A percentile compares a stretch with the other conserved stretches of the same genome.
Evolutionary conservation across 1,140 invertebrate species (phyloP).

Genomic region (Achroia grisella): DNA sequence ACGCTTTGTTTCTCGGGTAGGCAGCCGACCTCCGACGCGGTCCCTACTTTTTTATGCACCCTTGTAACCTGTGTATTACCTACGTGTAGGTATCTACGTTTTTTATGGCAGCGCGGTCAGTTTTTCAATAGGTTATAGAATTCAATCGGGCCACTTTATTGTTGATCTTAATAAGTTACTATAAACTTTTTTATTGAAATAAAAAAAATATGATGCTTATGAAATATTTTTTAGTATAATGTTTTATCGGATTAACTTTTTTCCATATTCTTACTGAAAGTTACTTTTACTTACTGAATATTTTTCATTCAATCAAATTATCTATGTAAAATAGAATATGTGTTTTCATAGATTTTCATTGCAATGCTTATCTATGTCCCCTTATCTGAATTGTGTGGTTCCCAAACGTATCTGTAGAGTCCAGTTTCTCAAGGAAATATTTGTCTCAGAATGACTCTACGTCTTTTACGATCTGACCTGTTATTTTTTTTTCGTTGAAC

Average conservation of each 20-base stretch:
- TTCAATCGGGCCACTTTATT: slow-evolving; percentile 66
- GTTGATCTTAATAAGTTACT: slow-evolving; percentile 22
- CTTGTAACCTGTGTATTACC: slow-evolving; percentile 71
- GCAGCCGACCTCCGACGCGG: slow-evolving; percentile 69
- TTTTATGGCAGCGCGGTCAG: slow-evolving; percentile 68
- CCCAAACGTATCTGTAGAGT: not conserved
- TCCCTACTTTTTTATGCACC: slow-evolving; percentile 70
- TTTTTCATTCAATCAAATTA: no score
- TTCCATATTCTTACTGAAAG: no score
- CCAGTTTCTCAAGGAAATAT: slow-evolving; percentile 28
- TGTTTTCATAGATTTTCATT: no score
- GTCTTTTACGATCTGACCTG: slow-evolving; percentile 68
- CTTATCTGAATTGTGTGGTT: slow-evolving; percentile 1
- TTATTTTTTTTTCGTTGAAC: slow-evolving; percentile 67
- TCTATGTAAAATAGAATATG: no score
- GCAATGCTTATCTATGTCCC: no score
- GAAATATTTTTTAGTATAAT: no score
- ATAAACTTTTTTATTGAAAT: no score
- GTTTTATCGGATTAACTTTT: no score
- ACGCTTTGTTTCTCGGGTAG: slow-evolving; percentile 72
- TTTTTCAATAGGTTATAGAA: slow-evolving; percentile 72
- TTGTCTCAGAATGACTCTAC: slow-evolving; percentile 54
- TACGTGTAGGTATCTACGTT: slow-evolving; percentile 71
- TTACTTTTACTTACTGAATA: no score
- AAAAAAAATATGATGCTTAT: no score